These are phyloP conservation scores for Leptosomus discolor DNA, from an alignment of 2,113 vertebrate species.

Conservation along the genomic window DNA sequence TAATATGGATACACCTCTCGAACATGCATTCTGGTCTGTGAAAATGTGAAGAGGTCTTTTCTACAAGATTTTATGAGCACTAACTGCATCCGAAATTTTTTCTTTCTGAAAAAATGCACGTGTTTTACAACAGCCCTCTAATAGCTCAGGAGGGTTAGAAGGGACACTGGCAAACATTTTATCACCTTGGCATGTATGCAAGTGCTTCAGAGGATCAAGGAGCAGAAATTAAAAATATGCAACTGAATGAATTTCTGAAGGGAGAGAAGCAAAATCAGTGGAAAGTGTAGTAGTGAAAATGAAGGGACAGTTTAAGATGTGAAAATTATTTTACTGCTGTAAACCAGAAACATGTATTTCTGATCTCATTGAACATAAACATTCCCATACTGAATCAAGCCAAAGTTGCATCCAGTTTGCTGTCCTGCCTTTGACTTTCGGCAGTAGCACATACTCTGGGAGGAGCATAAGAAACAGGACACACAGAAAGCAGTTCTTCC, in stretches of 20 bases:
- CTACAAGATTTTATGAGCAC: background rate
- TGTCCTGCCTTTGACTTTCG: background rate
- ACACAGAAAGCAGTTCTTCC: background rate
- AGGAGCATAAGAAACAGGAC: background rate
- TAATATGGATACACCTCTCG: accelerated
- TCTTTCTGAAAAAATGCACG: background rate
- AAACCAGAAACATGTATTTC: background rate
- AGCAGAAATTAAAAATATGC: background rate
- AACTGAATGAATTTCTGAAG: background rate
- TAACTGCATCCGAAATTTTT: background rate
- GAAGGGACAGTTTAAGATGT: background rate
- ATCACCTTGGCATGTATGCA: background rate
- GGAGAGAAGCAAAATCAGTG: background rate
- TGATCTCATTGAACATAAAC: background rate
- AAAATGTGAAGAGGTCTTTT: background rate
- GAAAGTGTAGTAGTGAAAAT: background rate
- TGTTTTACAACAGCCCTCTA: background rate
- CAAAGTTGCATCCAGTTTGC: background rate
- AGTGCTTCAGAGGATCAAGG: background rate
- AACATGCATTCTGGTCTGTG: background rate
- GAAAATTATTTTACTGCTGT: background rate
- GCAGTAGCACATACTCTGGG: background rate
- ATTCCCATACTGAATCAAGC: background rate
- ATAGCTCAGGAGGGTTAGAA: background rate
- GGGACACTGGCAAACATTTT: background rate